Base-by-base conservation (phyloP, 2,113 vertebrate species). In the Tympanuchus pallidicinctus region DNA sequence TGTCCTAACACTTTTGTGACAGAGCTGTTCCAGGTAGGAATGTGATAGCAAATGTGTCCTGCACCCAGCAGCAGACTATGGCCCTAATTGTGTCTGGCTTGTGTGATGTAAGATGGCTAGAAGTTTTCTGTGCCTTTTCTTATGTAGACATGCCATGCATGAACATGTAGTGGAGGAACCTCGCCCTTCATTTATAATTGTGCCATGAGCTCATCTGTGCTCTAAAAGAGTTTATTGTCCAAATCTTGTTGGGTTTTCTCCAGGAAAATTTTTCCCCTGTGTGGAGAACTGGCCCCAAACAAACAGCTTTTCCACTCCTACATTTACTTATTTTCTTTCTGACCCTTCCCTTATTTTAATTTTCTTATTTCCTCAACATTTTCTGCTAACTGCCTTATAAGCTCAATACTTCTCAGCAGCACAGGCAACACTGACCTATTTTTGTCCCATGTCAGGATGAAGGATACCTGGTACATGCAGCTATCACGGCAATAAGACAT, bases 211-310 rank as follows among this genome's bases (percentile, higher is more conserved):
- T 97, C 85, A 94, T 90, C 88, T 69, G 2, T 67, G 48, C 38
- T 83, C n/a, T 92, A 61, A 86, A 94, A 93, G 89, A 86, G 13
- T 81, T 90, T 78, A 75, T 92, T 94, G 91, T 94, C 91, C 93
- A 93, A 91, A 75, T 56, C 36, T 56, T 50, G 1, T 30, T 89
- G 78, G 2, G 40, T 90, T 94, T 88, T 45, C 30, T 91, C 61
- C 89, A 78, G 65, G 70, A 88, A 88, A 86, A 20, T 72, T 82
- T 90, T 94, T 30, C 30, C 38, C 47, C 10, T 52, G 13, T 82
- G 8, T 69, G 24, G 34, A 82, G 38, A 95, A 69, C 24, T 74
- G 66, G 21, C 48, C 73, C 6, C 16, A 64, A 57, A 72, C 52
- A 83, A 70, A 38, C 28, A 73, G 10, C 13, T 76, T 75, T 82